phyloP scores from a whole-genome alignment of 2,797 vertebrate species.

The Myotis vivesi region DNA sequence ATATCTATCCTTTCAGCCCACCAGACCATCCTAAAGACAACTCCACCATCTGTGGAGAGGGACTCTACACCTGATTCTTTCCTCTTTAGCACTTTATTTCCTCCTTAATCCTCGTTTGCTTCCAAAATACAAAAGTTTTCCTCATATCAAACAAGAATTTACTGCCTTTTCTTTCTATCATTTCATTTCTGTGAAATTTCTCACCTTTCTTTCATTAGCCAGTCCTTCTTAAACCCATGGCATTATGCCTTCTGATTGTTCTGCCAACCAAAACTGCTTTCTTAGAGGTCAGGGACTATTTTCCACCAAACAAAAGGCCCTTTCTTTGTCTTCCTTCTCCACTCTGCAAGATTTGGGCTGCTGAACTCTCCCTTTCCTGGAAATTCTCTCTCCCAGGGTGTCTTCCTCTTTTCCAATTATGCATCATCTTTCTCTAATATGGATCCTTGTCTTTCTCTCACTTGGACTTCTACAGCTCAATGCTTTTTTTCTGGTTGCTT shows the following conservation, averaged over 20 bases:
- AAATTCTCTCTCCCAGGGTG: not conserved
- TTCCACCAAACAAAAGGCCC: not conserved
- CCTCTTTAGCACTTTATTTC: constrained; percentile 15
- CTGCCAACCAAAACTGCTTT: not conserved
- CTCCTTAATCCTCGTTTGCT: not conserved
- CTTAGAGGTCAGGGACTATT: not conserved
- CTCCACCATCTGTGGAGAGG: not conserved
- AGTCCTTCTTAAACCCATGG: not conserved
- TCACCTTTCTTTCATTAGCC: not conserved
- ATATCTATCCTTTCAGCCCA: not conserved
- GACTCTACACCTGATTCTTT: not conserved
- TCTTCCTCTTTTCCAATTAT: not conserved
- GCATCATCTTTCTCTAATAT: not conserved
- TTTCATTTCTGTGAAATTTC: not conserved
- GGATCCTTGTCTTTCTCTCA: constrained; percentile 16
- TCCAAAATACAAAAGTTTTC: not conserved
- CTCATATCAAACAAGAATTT: not conserved
- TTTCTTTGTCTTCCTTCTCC: constrained; percentile 26
- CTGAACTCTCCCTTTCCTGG: not conserved
- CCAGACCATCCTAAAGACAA: not conserved
- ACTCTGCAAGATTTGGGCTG: not conserved
- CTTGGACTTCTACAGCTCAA: not conserved
- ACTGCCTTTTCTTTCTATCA: not conserved
- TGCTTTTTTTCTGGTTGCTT: not conserved
- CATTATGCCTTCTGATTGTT: not conserved